A percentile compares a stretch with the other conserved stretches of the same genome.
phyloP scores from a whole-genome alignment of 2,797 vertebrate species.

The Notoglanidium macrostoma region DNA sequence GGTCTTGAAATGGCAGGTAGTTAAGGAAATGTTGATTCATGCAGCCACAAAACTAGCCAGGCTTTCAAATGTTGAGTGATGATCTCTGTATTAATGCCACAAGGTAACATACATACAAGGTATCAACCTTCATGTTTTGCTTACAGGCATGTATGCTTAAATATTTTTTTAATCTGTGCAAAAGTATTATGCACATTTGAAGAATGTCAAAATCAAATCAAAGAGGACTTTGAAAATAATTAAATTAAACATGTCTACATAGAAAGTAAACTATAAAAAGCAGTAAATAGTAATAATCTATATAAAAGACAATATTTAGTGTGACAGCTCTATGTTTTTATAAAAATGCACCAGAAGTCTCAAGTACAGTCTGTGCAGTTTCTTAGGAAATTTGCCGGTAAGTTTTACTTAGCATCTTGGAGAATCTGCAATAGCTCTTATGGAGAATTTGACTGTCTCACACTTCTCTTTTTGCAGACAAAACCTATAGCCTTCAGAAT shows the following conservation, averaged over 20 bases:
- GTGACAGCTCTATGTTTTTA: neutral
- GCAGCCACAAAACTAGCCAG: neutral
- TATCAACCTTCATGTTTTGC: neutral
- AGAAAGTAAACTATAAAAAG: neutral
- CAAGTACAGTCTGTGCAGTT: neutral
- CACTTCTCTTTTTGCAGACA: neutral
- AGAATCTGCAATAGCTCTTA: neutral
- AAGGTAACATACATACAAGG: neutral
- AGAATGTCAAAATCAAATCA: neutral
- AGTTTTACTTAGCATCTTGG: neutral
- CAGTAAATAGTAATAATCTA: neutral
- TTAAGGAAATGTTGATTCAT: neutral
- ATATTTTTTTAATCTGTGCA: neutral
- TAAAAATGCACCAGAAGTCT: neutral
- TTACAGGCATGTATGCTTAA: neutral
- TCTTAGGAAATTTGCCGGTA: neutral
- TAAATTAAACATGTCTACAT: neutral
- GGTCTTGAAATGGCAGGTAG: conserved; percentile 8
- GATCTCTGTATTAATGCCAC: neutral
- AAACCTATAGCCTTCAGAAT: neutral
- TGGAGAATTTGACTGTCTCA: neutral
- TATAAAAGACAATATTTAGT: neutral
- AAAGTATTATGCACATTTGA: neutral
- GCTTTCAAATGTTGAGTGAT: conserved; percentile 6
- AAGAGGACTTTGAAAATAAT: neutral